Percentiles rank a stretch among this genome's conserved stretches.
Evolutionary conservation across 2,888 invertebrate species (phyloP).

Genomic region (Alitta virens): DNA sequence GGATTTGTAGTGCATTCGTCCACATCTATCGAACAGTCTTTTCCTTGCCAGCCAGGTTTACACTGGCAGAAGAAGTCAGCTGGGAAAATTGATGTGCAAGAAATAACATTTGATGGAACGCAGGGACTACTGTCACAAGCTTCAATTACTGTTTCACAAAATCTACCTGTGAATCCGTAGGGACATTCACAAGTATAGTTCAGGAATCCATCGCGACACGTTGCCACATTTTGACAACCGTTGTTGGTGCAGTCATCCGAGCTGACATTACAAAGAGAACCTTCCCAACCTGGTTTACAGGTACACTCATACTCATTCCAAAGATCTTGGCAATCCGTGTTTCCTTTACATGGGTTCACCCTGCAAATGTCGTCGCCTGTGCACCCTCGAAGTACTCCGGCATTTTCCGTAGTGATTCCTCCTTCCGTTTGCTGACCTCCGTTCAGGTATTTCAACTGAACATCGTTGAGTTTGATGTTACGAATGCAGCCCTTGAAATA

Average conservation of each 20-base stretch:
- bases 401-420: conserved; percentile 25
- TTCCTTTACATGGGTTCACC: conserved; percentile 36
- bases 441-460: conserved; percentile 24
- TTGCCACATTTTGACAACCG: conserved; percentile 19
- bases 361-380: conserved; percentile 39
- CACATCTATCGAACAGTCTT: conserved; percentile 24
- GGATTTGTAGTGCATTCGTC: conserved; percentile 26
- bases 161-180: conserved; percentile 42
- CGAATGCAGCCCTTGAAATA: conserved; percentile 46
- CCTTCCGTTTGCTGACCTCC: conserved; percentile 10
- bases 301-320: conserved; percentile 44
- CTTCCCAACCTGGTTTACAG: conserved; percentile 46
- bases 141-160: conserved; percentile 34
- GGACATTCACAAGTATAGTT: conserved; percentile 39
- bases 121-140: conserved; percentile 41
- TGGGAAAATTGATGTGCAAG: conserved; percentile 35
- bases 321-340: conserved; percentile 38
- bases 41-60: conserved; percentile 40
- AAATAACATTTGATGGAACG: conserved; percentile 28
- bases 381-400: conserved; percentile 35
- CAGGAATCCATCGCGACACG: conserved; percentile 36
- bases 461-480: conserved; percentile 37
- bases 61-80: conserved; percentile 38
- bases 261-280: conserved; percentile 37
- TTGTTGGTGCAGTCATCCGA: conserved; percentile 31